Evolutionary conservation across 2,888 invertebrate genomes (phyloP).

Genomic region (Watsonalla cultraria): DNA sequence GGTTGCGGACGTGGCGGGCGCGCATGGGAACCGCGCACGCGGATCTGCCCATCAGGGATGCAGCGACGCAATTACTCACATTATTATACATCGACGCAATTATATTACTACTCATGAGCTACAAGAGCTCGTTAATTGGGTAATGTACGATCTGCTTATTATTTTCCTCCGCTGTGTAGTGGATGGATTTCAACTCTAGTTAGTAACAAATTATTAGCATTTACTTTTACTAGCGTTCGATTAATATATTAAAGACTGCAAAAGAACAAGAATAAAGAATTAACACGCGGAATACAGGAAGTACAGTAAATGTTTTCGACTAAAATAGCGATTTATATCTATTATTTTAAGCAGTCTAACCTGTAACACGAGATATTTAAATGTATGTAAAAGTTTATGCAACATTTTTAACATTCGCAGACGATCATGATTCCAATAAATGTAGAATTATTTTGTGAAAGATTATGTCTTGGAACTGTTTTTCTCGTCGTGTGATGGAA

Average conservation of each 20-base stretch:
- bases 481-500: no score
- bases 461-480: no score
- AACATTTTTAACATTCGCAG: not conserved
- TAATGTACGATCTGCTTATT: not conserved
- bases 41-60: slow-evolving; percentile 19
- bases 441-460: not conserved
- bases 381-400: not conserved
- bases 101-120: not conserved
- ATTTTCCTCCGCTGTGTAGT: no score
- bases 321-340: not conserved
- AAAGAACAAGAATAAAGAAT: no score
- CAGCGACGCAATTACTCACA: slow-evolving; percentile 37
- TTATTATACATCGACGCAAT: slow-evolving; percentile 17
- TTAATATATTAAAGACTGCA: no score
- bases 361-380: not conserved
- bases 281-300: not conserved
- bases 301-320: not conserved
- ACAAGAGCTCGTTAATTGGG: not conserved
- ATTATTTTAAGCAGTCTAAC: not conserved
- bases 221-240: no score
- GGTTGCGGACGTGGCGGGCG: slow-evolving; percentile 60
- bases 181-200: no score
- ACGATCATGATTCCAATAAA: not conserved
- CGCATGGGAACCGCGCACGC: slow-evolving; percentile 49
- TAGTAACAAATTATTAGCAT: no score